A percentile compares a stretch with the other conserved stretches of the same genome.
phyloP scores from a whole-genome alignment of 2,797 vertebrate genomes.

The Catharus ustulatus region DNA sequence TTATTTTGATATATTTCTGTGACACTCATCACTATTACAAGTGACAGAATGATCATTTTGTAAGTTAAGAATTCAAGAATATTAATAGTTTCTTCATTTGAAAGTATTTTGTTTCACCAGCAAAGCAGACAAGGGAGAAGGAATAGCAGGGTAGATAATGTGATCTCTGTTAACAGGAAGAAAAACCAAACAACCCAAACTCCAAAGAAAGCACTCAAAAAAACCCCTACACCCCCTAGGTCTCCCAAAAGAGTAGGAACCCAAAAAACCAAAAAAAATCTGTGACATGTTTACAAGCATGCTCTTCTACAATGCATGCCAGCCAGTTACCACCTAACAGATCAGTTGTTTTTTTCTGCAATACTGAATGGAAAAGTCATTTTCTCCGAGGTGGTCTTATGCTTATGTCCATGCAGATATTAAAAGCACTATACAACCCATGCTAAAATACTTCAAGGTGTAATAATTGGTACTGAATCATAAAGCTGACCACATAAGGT shows the following conservation, averaged over 20 bases:
- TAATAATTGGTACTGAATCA: background rate
- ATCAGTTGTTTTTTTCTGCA: background rate
- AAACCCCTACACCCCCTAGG: fast-evolving
- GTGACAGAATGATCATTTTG: background rate
- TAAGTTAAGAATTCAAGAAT: background rate
- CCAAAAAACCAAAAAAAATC: background rate
- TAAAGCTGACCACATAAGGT: background rate
- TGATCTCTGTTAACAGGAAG: background rate
- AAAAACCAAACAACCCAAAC: fast-evolving
- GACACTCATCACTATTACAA: background rate
- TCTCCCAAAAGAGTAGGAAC: background rate
- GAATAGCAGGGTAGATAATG: background rate
- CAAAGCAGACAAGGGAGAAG: background rate
- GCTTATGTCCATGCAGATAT: background rate
- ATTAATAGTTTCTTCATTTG: background rate
- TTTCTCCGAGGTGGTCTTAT: background rate
- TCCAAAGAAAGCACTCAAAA: background rate
- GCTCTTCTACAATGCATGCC: background rate
- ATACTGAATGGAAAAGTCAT: background rate
- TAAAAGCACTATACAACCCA: background rate
- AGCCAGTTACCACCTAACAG: background rate
- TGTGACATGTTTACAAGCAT: background rate
- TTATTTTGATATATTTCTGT: background rate
- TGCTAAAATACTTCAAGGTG: background rate
- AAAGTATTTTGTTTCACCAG: background rate